phyloP scores from a whole-genome alignment of 1,140 invertebrate genomes.

The Diabrotica undecimpunctata region DNA sequence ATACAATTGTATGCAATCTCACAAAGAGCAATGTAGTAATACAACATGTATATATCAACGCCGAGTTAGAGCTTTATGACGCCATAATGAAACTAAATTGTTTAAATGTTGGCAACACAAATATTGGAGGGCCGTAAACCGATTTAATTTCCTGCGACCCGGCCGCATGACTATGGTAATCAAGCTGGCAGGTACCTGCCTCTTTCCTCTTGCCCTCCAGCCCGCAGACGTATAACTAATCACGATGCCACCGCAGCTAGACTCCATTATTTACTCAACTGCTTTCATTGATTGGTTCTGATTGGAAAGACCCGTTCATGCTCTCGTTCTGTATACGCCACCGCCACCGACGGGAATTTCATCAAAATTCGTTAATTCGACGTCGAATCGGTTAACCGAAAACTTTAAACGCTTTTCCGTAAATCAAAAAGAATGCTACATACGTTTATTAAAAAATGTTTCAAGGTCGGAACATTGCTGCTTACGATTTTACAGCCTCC shows the following conservation, averaged over 20 bases:
- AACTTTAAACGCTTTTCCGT: background rate
- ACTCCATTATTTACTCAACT: slow-evolving; percentile 45
- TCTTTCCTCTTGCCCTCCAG: slow-evolving; percentile 6
- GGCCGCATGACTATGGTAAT: slow-evolving; percentile 45
- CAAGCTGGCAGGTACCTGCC: slow-evolving; percentile 28
- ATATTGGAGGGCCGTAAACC: slow-evolving; percentile 41
- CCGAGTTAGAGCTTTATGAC: slow-evolving; percentile 18
- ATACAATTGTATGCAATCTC: slow-evolving; percentile 8
- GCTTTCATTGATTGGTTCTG: slow-evolving; percentile 39
- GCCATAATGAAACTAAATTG: slow-evolving; percentile 42
- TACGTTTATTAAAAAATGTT: no score
- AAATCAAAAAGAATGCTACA: background rate
- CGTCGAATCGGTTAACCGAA: slow-evolving; percentile 1
- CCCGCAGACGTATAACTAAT: slow-evolving; percentile 39
- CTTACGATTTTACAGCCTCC: no score
- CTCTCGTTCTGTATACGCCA: slow-evolving; percentile 4
- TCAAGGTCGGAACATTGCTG: no score
- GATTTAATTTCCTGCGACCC: slow-evolving; percentile 45
- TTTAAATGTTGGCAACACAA: slow-evolving; percentile 44
- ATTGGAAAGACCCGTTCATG: slow-evolving; percentile 13
- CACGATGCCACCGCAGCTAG: slow-evolving; percentile 42
- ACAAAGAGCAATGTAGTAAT: slow-evolving; percentile 9
- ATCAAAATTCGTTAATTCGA: slow-evolving; percentile 4
- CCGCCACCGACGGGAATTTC: slow-evolving; percentile 3
- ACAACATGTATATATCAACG: slow-evolving; percentile 9